Base-by-base conservation (phyloP, 2,113 vertebrate genomes). In the Microtus pennsylvanicus region DNA sequence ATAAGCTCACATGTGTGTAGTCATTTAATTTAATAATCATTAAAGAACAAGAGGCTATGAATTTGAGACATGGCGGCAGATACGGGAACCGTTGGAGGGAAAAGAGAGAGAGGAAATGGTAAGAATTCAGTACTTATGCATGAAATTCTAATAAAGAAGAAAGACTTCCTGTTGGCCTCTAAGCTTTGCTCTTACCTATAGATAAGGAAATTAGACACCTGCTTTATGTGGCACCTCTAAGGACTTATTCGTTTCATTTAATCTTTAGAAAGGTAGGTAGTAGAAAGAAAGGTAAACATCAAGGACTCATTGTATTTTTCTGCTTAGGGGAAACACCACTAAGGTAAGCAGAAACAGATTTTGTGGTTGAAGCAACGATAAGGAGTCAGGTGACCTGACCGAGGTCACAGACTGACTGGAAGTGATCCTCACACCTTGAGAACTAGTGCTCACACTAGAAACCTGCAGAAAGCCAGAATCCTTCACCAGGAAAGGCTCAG, bases 361-460 rank as follows among this genome's bases (percentile, higher is more conserved):
- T 92, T 38, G 47, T 67, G 90, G 50, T 76, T 94, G 87, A 92
- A 95, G 77, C 96, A 95, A 97, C 70, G 97, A 95, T 6, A 74
- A 88, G 69, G 42, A 93, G 75, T 93, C 65, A 92, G 52, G 52
- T 88, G 88, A 93, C 30, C 22, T 81, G 30, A 67, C 11, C 72
- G 81, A 72, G 38, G 85, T 82, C 78, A 92, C 26, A 74, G 55
- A 89, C 3, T n/a, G 17, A 91, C 17, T 21, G n/a, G 35, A 86
- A 65, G n/a, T 19, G 61, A 28, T 52, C 75, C 55, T 47, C 76
- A 33, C 0, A 13, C 50, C 89, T 75, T 47, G 78, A 96, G 47
- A 95, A 92, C 55, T 30, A 85, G 70, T 12, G 21, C 11, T 88
- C 81, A 75, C 24, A 45, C 38, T 52, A 47, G 58, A 47, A 92